Percentiles rank a stretch among this genome's conserved stretches.
Evolutionary conservation across 2,888 invertebrate species (phyloP).

Genomic region (Scelioninae gen. 1): DNA sequence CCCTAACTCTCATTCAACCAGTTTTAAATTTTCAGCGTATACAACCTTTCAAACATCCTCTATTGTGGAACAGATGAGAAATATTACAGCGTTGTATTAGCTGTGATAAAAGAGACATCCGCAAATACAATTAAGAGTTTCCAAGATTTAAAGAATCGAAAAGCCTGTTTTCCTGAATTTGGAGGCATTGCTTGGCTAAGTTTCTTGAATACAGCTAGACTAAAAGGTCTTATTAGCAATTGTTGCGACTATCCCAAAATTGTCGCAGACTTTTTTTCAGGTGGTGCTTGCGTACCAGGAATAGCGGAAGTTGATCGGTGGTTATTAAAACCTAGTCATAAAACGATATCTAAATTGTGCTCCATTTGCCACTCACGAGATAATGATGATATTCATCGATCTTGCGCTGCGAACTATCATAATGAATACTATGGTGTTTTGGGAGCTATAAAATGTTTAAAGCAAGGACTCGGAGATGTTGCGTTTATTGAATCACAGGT

Average conservation of each 20-base stretch:
- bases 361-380: conserved; percentile 73
- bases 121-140: conserved; percentile 84
- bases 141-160: conserved; percentile 86
- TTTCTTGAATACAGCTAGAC: conserved; percentile 86
- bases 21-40: conserved; percentile 84
- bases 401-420: conserved; percentile 85
- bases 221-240: conserved; percentile 83
- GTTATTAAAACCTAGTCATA: conserved; percentile 22
- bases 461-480: conserved; percentile 85
- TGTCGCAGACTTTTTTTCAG: conserved; percentile 86
- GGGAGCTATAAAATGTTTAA: conserved; percentile 87
- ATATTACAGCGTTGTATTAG: conserved; percentile 85
- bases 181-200: conserved; percentile 88
- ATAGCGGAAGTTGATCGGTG: conserved; percentile 85
- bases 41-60: conserved; percentile 86
- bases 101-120: conserved; percentile 84
- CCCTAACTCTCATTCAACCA: no score
- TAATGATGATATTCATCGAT: conserved; percentile 75
- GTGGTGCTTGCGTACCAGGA: conserved; percentile 88
- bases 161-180: conserved; percentile 88
- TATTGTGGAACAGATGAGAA: conserved; percentile 86
- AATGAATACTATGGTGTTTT: conserved; percentile 87
- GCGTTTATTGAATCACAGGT: conserved; percentile 87
- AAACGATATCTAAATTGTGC: conserved; percentile 71
- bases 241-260: conserved; percentile 87